Percentiles rank a stretch among this genome's conserved stretches.
phyloP scores from a whole-genome alignment of 1,140 invertebrate species.

The Lordiphosa mommai region DNA sequence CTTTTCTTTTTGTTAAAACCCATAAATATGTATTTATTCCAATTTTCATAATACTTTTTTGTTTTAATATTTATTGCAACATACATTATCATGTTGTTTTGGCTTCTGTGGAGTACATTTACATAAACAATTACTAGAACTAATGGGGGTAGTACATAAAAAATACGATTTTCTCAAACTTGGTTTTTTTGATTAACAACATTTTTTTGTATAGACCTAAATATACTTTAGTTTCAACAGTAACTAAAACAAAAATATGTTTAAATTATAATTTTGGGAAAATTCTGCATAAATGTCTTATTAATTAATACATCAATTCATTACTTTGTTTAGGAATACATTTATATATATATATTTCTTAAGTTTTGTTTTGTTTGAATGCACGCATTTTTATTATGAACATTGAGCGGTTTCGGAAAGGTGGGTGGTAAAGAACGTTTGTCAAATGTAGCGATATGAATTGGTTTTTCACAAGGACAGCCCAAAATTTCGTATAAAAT shows the following conservation, averaged over 20 bases:
- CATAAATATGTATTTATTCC: slow-evolving; percentile 70
- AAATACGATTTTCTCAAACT: slow-evolving; percentile 31
- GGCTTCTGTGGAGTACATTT: slow-evolving; percentile 55
- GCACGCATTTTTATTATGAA: slow-evolving; percentile 15
- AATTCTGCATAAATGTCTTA: not conserved
- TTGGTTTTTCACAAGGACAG: slow-evolving; percentile 22
- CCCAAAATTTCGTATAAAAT: slow-evolving; percentile 62
- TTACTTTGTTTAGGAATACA: not conserved
- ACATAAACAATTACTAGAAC: slow-evolving; percentile 39
- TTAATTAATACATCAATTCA: not conserved
- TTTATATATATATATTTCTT: not conserved
- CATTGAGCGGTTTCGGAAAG: slow-evolving; percentile 41
- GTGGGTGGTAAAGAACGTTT: no score
- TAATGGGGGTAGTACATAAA: slow-evolving; percentile 46
- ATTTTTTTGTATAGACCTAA: slow-evolving; percentile 10
- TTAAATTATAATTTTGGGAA: not conserved
- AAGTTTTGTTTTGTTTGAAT: not conserved
- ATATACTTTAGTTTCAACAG: not conserved
- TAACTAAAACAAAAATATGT: no score
- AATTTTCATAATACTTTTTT: slow-evolving; percentile 32
- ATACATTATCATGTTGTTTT: slow-evolving; percentile 38
- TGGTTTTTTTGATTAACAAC: slow-evolving; percentile 24
- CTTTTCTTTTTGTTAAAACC: slow-evolving; percentile 60
- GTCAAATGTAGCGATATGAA: slow-evolving; percentile 61
- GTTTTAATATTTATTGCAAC: slow-evolving; percentile 40